Evolutionary conservation across 2,888 invertebrate genomes (phyloP).

Genomic region (Bursaphelenchus okinawaensis): DNA sequence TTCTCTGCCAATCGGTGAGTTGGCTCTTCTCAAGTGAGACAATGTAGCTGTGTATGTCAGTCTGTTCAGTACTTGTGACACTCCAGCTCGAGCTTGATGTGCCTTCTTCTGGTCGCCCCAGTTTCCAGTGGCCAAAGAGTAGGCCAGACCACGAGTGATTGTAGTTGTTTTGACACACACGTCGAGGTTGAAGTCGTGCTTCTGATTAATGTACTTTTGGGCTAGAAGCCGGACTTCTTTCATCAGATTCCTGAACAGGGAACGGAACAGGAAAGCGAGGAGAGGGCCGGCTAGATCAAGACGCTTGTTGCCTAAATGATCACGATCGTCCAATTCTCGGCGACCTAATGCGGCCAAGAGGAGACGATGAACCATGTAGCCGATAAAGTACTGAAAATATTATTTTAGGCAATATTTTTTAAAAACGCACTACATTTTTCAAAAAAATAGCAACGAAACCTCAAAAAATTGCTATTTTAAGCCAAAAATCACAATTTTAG

Average conservation of each 20-base stretch:
- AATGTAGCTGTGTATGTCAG: slow-evolving; percentile 96
- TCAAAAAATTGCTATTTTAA: no score
- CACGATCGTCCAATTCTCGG: slow-evolving; percentile 95
- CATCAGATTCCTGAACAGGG: slow-evolving; percentile 62
- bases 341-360: slow-evolving; percentile 86
- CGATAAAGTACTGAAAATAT: slow-evolving; percentile 56
- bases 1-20: slow-evolving; percentile 97
- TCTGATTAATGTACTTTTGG: slow-evolving; percentile 95
- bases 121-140: slow-evolving; percentile 97
- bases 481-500: no score
- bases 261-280: slow-evolving; percentile 90
- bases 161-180: slow-evolving; percentile 76
- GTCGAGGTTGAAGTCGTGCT: slow-evolving; percentile 96
- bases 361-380: slow-evolving; percentile 96
- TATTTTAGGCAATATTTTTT: neutral
- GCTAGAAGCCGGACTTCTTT: slow-evolving; percentile 82
- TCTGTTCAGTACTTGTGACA: slow-evolving; percentile 93
- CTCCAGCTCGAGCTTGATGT: slow-evolving; percentile 92
- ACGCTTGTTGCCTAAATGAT: slow-evolving; percentile 99
- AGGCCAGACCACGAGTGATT: slow-evolving; percentile 92
- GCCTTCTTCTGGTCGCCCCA: slow-evolving; percentile 99
- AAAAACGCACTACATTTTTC: neutral
- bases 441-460: neutral
- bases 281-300: slow-evolving; percentile 94
- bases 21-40: slow-evolving; percentile 92